Evolutionary conservation across 2,797 vertebrate species (phyloP), one percentile per base, ranked within the genome.

Genomic region (Otolemur crassicaudatus): DNA sequence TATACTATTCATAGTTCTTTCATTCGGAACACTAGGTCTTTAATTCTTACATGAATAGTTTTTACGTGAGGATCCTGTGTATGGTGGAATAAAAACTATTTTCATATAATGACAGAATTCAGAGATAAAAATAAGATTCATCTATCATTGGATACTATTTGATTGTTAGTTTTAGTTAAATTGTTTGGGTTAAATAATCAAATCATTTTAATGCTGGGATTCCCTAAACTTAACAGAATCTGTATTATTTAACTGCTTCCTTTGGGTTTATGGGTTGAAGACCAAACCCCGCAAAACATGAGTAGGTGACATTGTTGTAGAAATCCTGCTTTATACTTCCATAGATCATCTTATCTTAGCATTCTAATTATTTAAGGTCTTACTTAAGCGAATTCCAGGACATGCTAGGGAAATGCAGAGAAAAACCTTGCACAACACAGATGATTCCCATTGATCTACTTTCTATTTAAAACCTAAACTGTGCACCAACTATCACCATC

Each of bases 121-220:
- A 69, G 40, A 40, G 19, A 12, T 79, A 72, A 90, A 63, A 81
- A 67, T 73, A 75, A 70, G 14, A 31, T 27, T 67, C 25, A 72
- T 63, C 12, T 5, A 29, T 5, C 73, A 25, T 23, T 61, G 4
- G 56, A 58, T 46, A 67, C 34, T 82, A 14, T 82, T 53, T 31
- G 20, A 77, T 56, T 92, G 31, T 31, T 63, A 65, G 17, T 25
- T 91, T 85, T 46, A 37, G 60, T 70, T 94, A 85, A 60, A 49
- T 46, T 94, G 19, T 72, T 95, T 46, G 67, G n/a, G 69, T 90
- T 93, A 90, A 77, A 25, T 67, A 86, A 84, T 93, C 31, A 16
- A 75, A 46, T 79, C 29, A 49, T 77, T 72, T 19, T 43, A 67
- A 49, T 77, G 29, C 43, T 70, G 31, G 14, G 6, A 81, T 56